phyloP scores from a whole-genome alignment of 2,113 vertebrate species.

The Microcebus lehilahytsara region DNA sequence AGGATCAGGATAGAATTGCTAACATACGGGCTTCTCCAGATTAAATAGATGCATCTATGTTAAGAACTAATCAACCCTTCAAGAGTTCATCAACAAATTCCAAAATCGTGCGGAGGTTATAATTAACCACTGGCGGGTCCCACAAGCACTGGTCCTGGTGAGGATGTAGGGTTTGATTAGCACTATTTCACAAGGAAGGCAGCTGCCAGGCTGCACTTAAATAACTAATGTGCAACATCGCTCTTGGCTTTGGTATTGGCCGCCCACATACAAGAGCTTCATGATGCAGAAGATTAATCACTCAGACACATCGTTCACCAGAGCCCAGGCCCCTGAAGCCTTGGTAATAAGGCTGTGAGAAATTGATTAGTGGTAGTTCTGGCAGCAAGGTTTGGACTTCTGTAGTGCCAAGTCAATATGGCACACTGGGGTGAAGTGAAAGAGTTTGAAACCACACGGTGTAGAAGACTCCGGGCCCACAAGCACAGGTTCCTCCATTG shows the following conservation, averaged over 20 bases:
- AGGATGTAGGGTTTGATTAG: not conserved
- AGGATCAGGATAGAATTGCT: not conserved
- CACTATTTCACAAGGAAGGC: not conserved
- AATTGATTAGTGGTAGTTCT: slow-evolving; percentile 10
- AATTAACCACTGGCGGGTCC: not conserved
- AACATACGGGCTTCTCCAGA: not conserved
- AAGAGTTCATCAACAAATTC: slow-evolving; percentile 33
- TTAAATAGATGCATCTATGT: slow-evolving; percentile 1
- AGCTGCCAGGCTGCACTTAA: slow-evolving; percentile 47
- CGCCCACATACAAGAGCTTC: not conserved
- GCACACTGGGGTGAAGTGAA: not conserved
- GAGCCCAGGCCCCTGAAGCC: slow-evolving; percentile 26
- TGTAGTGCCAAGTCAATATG: not conserved
- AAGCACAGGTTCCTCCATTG: not conserved
- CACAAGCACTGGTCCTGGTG: not conserved
- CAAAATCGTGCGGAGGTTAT: not conserved
- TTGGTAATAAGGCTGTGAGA: not conserved
- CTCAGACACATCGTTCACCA: not conserved
- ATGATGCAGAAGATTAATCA: slow-evolving; percentile 51
- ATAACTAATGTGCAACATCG: slow-evolving; percentile 15
- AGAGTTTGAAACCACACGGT: not conserved
- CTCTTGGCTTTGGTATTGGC: slow-evolving; percentile 3
- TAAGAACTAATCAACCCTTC: not conserved
- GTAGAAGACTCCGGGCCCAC: not conserved
- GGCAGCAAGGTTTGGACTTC: not conserved